Evolutionary conservation across 2,888 invertebrate species (phyloP).

Genomic region (Meteorus colon): DNA sequence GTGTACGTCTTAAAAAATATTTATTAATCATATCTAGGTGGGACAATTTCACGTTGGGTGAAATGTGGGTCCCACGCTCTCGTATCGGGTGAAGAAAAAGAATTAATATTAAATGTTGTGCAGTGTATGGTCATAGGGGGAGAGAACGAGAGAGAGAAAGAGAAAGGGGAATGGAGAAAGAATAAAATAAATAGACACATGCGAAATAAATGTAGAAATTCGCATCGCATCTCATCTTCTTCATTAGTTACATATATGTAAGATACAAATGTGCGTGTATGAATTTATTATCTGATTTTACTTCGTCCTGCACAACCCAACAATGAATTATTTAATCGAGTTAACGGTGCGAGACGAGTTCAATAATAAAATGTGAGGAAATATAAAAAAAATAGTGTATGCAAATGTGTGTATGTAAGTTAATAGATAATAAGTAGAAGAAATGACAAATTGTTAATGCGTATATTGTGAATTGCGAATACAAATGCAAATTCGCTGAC

Average conservation of each 20-base stretch:
- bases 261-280: no score
- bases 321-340: conserved; percentile 51
- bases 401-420: neutral
- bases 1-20: neutral
- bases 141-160: neutral
- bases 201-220: conserved; percentile 29
- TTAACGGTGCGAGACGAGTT: conserved; percentile 46
- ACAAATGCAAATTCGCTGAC: neutral
- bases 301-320: conserved; percentile 16
- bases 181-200: conserved; percentile 17
- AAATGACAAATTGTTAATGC: conserved; percentile 14
- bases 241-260: conserved; percentile 18
- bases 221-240: conserved; percentile 7
- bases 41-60: conserved; percentile 21
- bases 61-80: conserved; percentile 40
- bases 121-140: conserved; percentile 14
- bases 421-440: neutral
- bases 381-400: neutral
- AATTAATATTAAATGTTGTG: conserved; percentile 41
- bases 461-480: conserved; percentile 3
- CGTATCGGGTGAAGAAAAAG: conserved; percentile 14
- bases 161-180: neutral
- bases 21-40: conserved; percentile 18
- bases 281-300: no score
- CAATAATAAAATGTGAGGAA: neutral